A percentile compares a stretch with the other conserved stretches of the same genome.
Conservation (phyloP, 2,113 vertebrate species). For the Origma solitaria region DNA sequence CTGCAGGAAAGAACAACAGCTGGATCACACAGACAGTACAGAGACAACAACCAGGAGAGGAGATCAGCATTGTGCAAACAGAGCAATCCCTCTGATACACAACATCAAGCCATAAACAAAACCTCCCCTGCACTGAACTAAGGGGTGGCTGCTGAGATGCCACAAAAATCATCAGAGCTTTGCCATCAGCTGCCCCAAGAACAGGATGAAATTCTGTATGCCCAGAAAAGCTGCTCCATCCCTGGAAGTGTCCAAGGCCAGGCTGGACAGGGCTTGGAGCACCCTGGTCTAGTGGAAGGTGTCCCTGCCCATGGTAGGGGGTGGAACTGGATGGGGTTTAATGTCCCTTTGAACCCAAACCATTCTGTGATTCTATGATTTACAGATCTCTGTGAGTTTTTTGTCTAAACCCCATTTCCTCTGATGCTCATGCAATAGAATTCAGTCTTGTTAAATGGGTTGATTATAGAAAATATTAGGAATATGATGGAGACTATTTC, state of each 20-base stretch:
- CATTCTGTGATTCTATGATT: not conserved
- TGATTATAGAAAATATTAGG: not conserved
- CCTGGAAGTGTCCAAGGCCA: not conserved
- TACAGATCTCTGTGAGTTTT: not conserved
- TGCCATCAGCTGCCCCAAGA: not conserved
- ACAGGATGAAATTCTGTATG: not conserved
- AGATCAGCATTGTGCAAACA: accelerated
- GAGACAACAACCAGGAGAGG: not conserved
- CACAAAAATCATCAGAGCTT: not conserved
- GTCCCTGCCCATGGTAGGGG: not conserved
- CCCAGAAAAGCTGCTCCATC: not conserved
- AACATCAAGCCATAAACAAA: accelerated
- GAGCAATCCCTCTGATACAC: not conserved
- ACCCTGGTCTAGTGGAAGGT: not conserved
- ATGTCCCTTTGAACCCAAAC: not conserved
- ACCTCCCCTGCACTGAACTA: not conserved
- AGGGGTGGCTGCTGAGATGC: not conserved
- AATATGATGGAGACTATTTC: not conserved
- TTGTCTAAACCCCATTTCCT: not conserved
- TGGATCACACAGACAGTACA: not conserved
- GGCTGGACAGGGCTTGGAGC: not conserved
- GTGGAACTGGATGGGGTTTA: not conserved
- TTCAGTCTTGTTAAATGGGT: not conserved
- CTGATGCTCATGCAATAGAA: not conserved
- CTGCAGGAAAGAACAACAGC: slow-evolving; percentile 62